Evolutionary conservation across 2,797 vertebrate species (phyloP).

Genomic region (Fringilla coelebs): DNA sequence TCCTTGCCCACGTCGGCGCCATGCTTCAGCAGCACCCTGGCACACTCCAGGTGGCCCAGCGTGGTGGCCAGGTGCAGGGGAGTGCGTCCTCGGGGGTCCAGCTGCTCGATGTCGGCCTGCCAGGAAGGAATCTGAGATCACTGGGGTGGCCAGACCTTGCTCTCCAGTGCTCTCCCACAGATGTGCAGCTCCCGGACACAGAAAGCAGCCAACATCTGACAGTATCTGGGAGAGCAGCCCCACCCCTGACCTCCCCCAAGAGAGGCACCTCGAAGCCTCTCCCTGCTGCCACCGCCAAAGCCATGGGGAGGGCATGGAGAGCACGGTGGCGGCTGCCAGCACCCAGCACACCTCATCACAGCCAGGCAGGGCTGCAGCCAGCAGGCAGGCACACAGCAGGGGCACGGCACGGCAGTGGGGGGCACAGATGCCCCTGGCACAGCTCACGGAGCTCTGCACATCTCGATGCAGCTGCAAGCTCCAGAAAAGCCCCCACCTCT

Average conservation of each 20-base stretch:
- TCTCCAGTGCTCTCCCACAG: neutral
- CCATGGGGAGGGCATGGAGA: neutral
- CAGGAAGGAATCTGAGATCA: neutral
- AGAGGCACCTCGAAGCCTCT: neutral
- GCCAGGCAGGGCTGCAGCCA: neutral
- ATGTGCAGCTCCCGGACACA: neutral
- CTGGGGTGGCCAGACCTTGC: accelerated
- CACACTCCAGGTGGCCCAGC: conserved; percentile 89
- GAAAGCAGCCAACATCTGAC: neutral
- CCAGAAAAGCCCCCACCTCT: neutral
- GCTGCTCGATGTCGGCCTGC: conserved; percentile 87
- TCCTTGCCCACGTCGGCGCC: conserved; percentile 93
- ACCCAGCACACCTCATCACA: accelerated
- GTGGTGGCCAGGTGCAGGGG: conserved; percentile 94
- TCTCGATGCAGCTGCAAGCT: neutral
- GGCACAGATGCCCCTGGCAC: neutral
- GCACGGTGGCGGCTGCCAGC: accelerated
- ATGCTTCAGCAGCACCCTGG: conserved; percentile 86
- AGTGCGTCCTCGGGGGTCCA: conserved; percentile 93
- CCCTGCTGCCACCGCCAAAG: neutral
- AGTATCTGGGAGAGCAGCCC: neutral
- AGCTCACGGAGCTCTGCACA: accelerated
- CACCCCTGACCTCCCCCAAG: neutral
- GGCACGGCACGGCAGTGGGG: accelerated
- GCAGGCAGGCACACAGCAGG: accelerated